Evolutionary conservation across 2,888 invertebrate genomes (phyloP), one percentile per base, ranked within the genome.

Genomic region (Cryptosula pallasiana): DNA sequence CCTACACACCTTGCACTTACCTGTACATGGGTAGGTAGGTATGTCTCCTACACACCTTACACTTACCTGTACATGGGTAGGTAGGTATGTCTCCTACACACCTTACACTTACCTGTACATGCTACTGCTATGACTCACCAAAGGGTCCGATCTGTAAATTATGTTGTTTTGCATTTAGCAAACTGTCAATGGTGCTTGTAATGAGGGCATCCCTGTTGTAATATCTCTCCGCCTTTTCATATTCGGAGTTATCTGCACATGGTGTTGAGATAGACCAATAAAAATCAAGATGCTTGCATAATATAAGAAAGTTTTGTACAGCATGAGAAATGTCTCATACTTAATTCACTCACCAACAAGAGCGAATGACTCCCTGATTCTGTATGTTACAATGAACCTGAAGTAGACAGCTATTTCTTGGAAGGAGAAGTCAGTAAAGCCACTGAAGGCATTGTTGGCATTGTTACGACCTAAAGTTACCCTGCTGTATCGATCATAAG

Each of bases 381-480:
- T 2, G n/a, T 63, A 63, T 5, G 63, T 63, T 3, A 63, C 63
- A 29, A 5, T 63, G 27, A 63, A 63, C 9, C n/a, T 2, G 25
- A 29, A 5, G 63, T 63, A 63, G 5, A 63, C 63, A 3, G 63
- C 63, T 32, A 63, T 32, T 32, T 63, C 63, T 32, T 63, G 63
- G n/a, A 63, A 63, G 29, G 13, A 63, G n/a, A 70, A 70, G 32
- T 25, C 32, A 45, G 23, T 20, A 45, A 23, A 70, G 23, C 70
- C 55, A n/a, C 55, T 29, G 25, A 70, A 70, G 32, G 23, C 36
- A 45, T 70, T 70, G 45, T 70, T 54, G 13, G 45, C 70, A 45
- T 70, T 70, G 55, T 70, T 45, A 25, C 70, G 70, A 29, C 70
- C 70, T 5, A 70, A 45, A 3, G 70, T 70, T 2, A 70, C 23